A percentile compares a stretch with the other conserved stretches of the same genome.
Evolutionary conservation across 2,113 vertebrate species (phyloP).

Genomic region (Bubo blakistoni): DNA sequence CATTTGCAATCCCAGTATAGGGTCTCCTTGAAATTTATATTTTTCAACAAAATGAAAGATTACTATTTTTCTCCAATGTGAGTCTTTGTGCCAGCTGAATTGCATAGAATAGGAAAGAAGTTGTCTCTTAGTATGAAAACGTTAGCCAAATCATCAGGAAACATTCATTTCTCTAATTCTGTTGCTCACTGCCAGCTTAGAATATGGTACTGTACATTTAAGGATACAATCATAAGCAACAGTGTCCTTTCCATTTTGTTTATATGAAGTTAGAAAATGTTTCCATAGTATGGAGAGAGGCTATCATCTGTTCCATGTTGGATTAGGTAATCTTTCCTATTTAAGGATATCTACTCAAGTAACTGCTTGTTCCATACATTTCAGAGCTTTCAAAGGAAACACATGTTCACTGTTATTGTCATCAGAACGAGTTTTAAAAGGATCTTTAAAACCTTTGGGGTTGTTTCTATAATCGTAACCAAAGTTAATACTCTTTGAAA

Average conservation of each 20-base stretch:
- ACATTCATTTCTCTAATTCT: not conserved
- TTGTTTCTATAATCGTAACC: not conserved
- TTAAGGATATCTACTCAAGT: not conserved
- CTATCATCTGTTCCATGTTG: not conserved
- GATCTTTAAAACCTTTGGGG: not conserved
- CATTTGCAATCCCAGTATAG: not conserved
- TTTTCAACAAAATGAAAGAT: not conserved
- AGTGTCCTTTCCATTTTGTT: not conserved
- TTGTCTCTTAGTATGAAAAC: not conserved
- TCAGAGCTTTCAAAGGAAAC: not conserved
- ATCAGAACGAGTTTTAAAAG: not conserved
- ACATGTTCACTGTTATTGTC: not conserved
- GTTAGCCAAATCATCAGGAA: not conserved
- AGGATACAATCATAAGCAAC: not conserved
- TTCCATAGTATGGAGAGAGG: not conserved
- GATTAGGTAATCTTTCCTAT: not conserved
- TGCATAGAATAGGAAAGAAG: not conserved
- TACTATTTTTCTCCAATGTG: not conserved
- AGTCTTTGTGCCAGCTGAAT: not conserved
- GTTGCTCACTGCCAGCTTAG: not conserved
- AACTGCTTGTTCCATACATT: not conserved
- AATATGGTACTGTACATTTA: not conserved
- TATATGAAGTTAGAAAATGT: not conserved
- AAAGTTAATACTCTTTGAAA: constrained; percentile 11
- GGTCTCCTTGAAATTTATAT: not conserved